A percentile compares a stretch with the other conserved stretches of the same genome.
Evolutionary conservation across 2,888 invertebrate species (phyloP).

Genomic region (Craniophora ligustri): DNA sequence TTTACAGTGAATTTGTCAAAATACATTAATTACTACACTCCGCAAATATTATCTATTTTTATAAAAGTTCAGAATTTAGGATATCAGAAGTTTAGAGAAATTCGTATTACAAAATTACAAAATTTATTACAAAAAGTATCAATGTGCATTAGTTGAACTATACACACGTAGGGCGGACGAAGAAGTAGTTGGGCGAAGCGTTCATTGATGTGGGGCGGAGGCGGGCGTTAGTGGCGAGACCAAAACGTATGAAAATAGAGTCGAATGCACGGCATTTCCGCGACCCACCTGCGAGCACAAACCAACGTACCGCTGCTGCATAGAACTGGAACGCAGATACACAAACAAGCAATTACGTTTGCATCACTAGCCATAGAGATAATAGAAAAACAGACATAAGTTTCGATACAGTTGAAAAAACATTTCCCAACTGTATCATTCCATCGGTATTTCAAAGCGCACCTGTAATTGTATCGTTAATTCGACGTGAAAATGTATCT

Average conservation of each 20-base stretch:
- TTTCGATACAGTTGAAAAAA: slow-evolving; percentile 17
- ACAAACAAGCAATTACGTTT: slow-evolving; percentile 25
- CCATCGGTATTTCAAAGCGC: slow-evolving; percentile 19
- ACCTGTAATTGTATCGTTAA: slow-evolving; percentile 27
- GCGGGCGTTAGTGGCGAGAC: slow-evolving; percentile 71
- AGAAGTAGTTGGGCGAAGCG: slow-evolving; percentile 72
- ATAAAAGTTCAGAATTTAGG: too few species aligned
- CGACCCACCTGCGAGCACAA: slow-evolving; percentile 59
- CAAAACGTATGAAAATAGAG: slow-evolving; percentile 76
- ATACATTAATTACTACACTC: too few species aligned
- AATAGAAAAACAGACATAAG: slow-evolving; percentile 1
- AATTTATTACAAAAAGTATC: slow-evolving; percentile 53
- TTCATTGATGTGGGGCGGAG: slow-evolving; percentile 82
- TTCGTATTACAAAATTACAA: background rate
- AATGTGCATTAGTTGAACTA: slow-evolving; percentile 47
- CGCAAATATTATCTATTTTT: too few species aligned
- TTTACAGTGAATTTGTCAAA: too few species aligned
- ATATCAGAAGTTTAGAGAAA: too few species aligned
- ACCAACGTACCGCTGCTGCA: slow-evolving; percentile 15
- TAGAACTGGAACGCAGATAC: slow-evolving; percentile 50
- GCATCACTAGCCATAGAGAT: slow-evolving; percentile 18
- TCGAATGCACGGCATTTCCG: slow-evolving; percentile 63
- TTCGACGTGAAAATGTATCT: slow-evolving; percentile 6
- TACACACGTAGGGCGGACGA: slow-evolving; percentile 68
- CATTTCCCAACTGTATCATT: slow-evolving; percentile 12